Evolutionary conservation across 2,888 invertebrate genomes (phyloP), one percentile per base, ranked within the genome.

Genomic region (Choristoneura rosaceana): DNA sequence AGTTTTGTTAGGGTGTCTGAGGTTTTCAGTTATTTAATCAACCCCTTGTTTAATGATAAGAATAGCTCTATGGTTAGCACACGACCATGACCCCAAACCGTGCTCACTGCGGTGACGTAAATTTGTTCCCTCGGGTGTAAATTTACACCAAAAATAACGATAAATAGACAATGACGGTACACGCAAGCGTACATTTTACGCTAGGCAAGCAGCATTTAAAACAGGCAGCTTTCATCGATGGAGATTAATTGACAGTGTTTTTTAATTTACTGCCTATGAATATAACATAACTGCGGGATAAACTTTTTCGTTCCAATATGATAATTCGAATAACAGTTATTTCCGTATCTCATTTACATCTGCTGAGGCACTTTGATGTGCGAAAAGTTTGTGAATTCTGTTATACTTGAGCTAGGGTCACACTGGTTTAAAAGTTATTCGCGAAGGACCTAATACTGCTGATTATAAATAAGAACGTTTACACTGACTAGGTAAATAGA

Each of bases 121-220:
- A 73, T 25, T 17, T 33, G 64, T 43, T 33, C 47, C 17, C 58
- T 25, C 8, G 15, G 50, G 63, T 52, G 69, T 43, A 69, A 73
- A 60, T 64, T 73, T 69, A 38, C 59, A 62, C 73, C 25, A 69
- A 73, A 71, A 73, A 73, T 73, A 73, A 71, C 71, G 33, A 62
- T 64, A 69, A 69, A 73, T 60, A 52, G 52, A 71, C 65, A 66
- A 61, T 64, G 68, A 68, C 63, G 63, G 34, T 38, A 25, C 68
- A 68, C 17, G 50, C 17, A 38, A 60, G 73, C 73, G 73, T 68
- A 64, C 60, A 52, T 69, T 71, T 67, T 38, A 3, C 38, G 4
- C 38, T 38, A 38, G 38, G 38, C 38, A 60, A 52, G 63, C 68
- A 34, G 63, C 47, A 25, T 60, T 2, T 55, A 34, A 68, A 62